Evolutionary conservation across 2,797 vertebrate species (phyloP).

Genomic region (Phataginus tetradactyla): DNA sequence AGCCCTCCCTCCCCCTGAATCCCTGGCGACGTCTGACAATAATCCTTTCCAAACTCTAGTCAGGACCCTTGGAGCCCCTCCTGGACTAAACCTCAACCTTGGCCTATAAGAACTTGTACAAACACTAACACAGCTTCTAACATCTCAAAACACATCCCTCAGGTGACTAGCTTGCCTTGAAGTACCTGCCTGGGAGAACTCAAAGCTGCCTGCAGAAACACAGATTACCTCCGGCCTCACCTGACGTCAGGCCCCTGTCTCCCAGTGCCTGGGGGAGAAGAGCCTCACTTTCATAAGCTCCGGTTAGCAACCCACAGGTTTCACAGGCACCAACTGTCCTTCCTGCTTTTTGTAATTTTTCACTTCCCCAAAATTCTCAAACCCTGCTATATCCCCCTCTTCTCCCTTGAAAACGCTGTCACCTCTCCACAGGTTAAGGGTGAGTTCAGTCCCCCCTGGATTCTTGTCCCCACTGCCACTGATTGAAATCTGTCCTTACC

Average conservation of each 20-base stretch:
- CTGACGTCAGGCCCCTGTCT: background rate
- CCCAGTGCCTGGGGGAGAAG: background rate
- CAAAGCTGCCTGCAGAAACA: background rate
- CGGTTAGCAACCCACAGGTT: background rate
- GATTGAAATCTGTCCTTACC: background rate
- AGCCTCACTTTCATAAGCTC: background rate
- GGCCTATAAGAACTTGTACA: background rate
- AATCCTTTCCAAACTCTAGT: background rate
- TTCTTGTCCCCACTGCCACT: background rate
- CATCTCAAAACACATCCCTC: background rate
- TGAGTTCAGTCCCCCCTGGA: background rate
- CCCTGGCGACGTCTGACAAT: no score
- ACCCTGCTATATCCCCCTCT: background rate
- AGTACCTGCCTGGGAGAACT: background rate
- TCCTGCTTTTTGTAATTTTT: background rate
- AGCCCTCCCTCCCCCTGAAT: background rate
- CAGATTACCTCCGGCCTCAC: background rate
- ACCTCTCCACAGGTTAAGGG: background rate
- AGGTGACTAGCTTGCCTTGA: background rate
- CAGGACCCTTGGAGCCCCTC: background rate
- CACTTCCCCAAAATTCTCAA: background rate
- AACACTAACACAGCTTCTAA: background rate
- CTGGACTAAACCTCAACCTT: background rate
- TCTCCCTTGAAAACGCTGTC: background rate
- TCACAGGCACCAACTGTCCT: background rate